phyloP scores from a whole-genome alignment of 2,797 vertebrate genomes.

The Pagetopsis macropterus region DNA sequence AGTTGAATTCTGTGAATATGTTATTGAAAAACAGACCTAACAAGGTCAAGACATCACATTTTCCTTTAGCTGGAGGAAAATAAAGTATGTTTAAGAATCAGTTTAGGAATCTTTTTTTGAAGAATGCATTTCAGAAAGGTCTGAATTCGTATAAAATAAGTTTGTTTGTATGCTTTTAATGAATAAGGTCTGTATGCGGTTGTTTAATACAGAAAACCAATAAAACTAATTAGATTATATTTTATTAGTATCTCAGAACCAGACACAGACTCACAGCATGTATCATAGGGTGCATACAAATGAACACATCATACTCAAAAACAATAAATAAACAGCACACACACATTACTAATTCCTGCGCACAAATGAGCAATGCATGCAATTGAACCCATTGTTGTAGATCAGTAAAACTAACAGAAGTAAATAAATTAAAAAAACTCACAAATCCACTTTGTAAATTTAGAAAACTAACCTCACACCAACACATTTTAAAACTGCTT shows the following conservation, averaged over 20 bases:
- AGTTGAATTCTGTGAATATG: conserved; percentile 24
- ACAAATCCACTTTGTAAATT: background rate
- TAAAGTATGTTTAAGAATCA: conserved; percentile 4
- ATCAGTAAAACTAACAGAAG: background rate
- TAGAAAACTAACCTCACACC: too few relatives aligned
- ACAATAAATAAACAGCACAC: background rate
- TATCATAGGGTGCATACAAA: background rate
- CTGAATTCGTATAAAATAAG: background rate
- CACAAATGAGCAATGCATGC: background rate
- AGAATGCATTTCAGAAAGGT: background rate
- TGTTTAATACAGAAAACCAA: background rate
- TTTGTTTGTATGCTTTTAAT: background rate
- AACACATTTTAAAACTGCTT: background rate
- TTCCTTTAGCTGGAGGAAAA: conserved; percentile 1
- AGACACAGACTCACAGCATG: background rate
- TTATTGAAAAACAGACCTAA: conserved; percentile 20
- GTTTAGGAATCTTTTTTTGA: background rate
- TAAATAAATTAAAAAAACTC: background rate
- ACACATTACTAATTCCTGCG: background rate
- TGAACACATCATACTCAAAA: background rate
- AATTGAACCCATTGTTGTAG: background rate
- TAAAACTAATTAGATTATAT: background rate
- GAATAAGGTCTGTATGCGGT: background rate
- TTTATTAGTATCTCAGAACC: conserved; percentile 3
- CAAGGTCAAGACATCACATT: conserved; percentile 26